Evolutionary conservation across 2,797 vertebrate species (phyloP).

Genomic region (Xyrichtys novacula): DNA sequence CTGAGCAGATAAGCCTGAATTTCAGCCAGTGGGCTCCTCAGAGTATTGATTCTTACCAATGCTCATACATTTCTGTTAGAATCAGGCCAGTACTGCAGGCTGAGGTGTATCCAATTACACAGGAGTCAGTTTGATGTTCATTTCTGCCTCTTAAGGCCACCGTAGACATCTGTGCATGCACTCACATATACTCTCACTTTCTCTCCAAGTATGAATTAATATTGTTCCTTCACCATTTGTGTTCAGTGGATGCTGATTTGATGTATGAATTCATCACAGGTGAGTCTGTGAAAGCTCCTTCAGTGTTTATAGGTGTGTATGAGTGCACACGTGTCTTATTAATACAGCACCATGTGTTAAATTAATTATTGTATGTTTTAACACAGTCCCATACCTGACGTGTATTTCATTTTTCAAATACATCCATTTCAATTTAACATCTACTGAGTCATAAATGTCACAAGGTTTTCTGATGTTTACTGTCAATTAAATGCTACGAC

Average conservation of each 20-base stretch:
- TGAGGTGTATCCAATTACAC: conserved; percentile 38
- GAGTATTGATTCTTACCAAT: conserved; percentile 41
- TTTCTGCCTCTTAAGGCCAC: conserved; percentile 30
- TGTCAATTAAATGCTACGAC: too few relatives aligned
- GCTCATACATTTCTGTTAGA: conserved; percentile 42
- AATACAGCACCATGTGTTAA: not conserved
- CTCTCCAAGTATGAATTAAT: conserved; percentile 10
- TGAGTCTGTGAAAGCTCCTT: conserved; percentile 20
- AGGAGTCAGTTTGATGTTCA: conserved; percentile 25
- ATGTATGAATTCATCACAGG: conserved; percentile 50
- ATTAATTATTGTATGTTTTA: not conserved
- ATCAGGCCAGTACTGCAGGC: conserved; percentile 10
- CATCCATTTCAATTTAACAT: too few relatives aligned
- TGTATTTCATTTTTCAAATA: too few relatives aligned
- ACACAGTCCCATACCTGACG: not conserved
- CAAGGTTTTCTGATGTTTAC: too few relatives aligned
- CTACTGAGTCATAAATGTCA: too few relatives aligned
- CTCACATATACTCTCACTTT: conserved; percentile 6
- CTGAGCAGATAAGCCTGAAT: conserved; percentile 33
- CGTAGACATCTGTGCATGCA: not conserved
- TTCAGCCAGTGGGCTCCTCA: conserved; percentile 5
- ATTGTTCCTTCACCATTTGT: conserved; percentile 34
- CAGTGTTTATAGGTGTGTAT: conserved; percentile 3
- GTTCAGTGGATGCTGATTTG: conserved; percentile 42
- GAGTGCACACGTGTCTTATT: not conserved